Percentiles rank a stretch among this genome's conserved stretches.
phyloP scores from a whole-genome alignment of 2,888 invertebrate species.

The Panopea generosa region DNA sequence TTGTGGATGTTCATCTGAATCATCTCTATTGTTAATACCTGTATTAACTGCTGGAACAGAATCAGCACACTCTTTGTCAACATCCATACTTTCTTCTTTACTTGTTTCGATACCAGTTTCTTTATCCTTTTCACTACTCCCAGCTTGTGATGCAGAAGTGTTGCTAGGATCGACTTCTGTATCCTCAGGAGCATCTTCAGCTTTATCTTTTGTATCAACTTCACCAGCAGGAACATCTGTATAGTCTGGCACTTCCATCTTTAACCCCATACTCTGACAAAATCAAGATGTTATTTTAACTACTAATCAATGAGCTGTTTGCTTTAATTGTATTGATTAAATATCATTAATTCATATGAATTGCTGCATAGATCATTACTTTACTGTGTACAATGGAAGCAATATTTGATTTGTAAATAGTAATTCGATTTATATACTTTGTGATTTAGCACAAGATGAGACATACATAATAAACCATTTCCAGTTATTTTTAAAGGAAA shows the following conservation, averaged over 20 bases:
- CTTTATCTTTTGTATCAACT: constrained; percentile 20
- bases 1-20: too few species aligned
- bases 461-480: too few species aligned
- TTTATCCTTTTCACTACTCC: neutral
- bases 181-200: constrained; percentile 25
- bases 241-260: constrained; percentile 74
- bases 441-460: too few species aligned
- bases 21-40: too few species aligned
- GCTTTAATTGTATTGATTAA: neutral
- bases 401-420: too few species aligned
- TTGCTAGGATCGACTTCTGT: neutral
- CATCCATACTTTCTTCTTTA: too few species aligned
- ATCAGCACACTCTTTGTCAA: too few species aligned
- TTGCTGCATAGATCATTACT: too few species aligned
- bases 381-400: too few species aligned
- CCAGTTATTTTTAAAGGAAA: too few species aligned
- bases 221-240: constrained; percentile 29
- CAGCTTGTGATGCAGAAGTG: neutral
- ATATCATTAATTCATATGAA: neutral
- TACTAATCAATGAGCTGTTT: neutral
- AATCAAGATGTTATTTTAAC: neutral
- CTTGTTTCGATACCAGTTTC: neutral
- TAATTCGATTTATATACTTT: too few species aligned
- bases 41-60: too few species aligned
- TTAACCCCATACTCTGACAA: constrained; percentile 79